Base-by-base conservation (phyloP, 2,888 invertebrate species). In the Latrodectus hesperus region DNA sequence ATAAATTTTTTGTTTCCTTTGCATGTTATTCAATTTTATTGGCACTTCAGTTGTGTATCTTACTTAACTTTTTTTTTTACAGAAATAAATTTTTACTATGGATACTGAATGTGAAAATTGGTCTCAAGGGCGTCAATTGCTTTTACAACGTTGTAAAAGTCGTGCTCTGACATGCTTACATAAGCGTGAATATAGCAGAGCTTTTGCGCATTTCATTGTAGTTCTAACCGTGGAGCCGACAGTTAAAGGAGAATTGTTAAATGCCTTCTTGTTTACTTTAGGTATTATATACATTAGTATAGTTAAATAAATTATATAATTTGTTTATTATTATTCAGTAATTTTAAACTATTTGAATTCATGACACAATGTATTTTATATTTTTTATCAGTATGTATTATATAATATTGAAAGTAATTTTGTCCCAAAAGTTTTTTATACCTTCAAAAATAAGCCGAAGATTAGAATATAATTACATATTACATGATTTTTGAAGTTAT, bases 91-190 rank as follows among this genome's bases (percentile, higher is more conserved):
- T 38, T 38, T 38, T 38, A 38, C 2, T 38, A 73, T 73, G 74
- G 81, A 77, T 9, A 67, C 53, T 14, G 60, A 79, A 16, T 51
- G 76, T 67, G 75, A 76, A 11, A 60, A 76, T 22, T 87, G 86
- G 86, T 77, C 74, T 64, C 71, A 77, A 26, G 88, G 88, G 93
- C 91, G 94, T 10, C 80, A 83, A 16, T 60, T 88, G 12, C 78
- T 84, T n/a, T 53, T 89, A 16, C 82, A 88, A 51, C 70, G 88
- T 5, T 88, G 83, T 17, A 81, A 85, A 65, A 22, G 22, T 64
- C 77, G 88, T n/a, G 88, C 88, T 26, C 65, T 84, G 14, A 38
- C 49, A 6, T 89, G 88, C 49, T 70, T 89, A 3, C 67, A 86
- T 60, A 74, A 83, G 17, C 74, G 53, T 52, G 83, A 88, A 65